Evolutionary conservation across 2,888 invertebrate species (phyloP), one percentile per base, ranked within the genome.

Genomic region (Hermaeophaga mercurialis): DNA sequence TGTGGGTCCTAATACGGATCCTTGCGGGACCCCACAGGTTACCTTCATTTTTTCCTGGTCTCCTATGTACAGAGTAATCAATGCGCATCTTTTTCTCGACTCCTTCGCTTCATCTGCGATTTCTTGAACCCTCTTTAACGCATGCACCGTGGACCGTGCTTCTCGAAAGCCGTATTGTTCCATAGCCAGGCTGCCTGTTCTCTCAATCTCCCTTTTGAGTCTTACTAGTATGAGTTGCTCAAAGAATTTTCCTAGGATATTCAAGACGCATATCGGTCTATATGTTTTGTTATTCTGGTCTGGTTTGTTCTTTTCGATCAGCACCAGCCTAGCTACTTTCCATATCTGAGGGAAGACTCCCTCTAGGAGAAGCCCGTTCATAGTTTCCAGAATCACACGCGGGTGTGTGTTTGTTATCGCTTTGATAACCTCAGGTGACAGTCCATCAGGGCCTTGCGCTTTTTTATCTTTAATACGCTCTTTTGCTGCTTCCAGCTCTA

Each of bases 281-380:
- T 24, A 54, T 1, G 15, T 7, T 1, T 11, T 18, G 17, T 11
- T 17, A 2, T 1, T 11, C 26, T 46, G 31, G 22, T 4, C 2
- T n/a, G 45, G 2, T 12, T 54, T 46, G 11, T 15, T 38, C 34
- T 46, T 54, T 34, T 22, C 24, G 22, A 54, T 45, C 1, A 46
- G 38, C 0, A 14, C 26, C 5, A 54, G 33, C 22, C 6, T 15
- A 11, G 48, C 55, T 28, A n/a, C 12, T 8, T 55, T 48, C 47
- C 47, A 55, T 34, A 14, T 1, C 8, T 12, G 11, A n/a, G 48
- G 48, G 15, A 49, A 28, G 8, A 24, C 44, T 14, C 12, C 5
- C n/a, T 22, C 41, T 5, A 12, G 11, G 1, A 49, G 12, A 1
- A 48, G 22, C 1, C 18, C n/a, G 5, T 49, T 43, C 3, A 34